Evolutionary conservation across 2,888 invertebrate species (phyloP).

Genomic region (Leucophora obtusa): DNA sequence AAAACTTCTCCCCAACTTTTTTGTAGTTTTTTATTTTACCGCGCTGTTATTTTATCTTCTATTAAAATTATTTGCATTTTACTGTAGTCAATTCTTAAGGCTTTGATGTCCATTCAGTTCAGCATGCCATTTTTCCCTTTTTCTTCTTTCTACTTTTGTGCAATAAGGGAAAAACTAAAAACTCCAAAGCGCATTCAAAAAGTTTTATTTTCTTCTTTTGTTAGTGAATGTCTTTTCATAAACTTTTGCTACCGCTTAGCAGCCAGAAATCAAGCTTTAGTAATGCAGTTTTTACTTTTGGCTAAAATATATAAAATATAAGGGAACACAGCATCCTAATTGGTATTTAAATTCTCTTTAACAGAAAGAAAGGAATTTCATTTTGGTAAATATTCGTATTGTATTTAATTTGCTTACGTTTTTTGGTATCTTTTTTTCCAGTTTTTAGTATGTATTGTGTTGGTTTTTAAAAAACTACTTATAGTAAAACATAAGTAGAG

Average conservation of each 20-base stretch:
- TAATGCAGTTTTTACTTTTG: neutral
- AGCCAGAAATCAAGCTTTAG: conserved; percentile 3
- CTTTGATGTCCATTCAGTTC: conserved; percentile 23
- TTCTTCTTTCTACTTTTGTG: neutral
- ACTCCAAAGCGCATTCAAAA: conserved; percentile 12
- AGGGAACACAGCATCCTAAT: conserved; percentile 9
- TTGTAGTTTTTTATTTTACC: conserved; percentile 1
- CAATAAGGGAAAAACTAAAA: neutral
- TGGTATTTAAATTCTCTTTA: conserved; percentile 22
- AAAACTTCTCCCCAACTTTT: neutral
- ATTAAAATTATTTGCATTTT: conserved; percentile 27
- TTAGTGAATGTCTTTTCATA: neutral
- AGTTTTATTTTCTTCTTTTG: neutral
- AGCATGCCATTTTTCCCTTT: neutral
- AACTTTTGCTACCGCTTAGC: neutral
- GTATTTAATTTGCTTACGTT: conserved; percentile 1
- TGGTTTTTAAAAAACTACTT: neutral
- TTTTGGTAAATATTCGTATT: conserved; percentile 13
- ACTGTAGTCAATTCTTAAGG: conserved; percentile 4
- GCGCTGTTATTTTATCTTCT: neutral
- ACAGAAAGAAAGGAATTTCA: neutral
- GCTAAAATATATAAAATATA: neutral
- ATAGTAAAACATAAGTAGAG: neutral
- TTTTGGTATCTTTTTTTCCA: neutral
- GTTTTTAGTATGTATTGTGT: conserved; percentile 1